Conservation (phyloP, 2,113 vertebrate genomes). For the Lepus americanus region DNA sequence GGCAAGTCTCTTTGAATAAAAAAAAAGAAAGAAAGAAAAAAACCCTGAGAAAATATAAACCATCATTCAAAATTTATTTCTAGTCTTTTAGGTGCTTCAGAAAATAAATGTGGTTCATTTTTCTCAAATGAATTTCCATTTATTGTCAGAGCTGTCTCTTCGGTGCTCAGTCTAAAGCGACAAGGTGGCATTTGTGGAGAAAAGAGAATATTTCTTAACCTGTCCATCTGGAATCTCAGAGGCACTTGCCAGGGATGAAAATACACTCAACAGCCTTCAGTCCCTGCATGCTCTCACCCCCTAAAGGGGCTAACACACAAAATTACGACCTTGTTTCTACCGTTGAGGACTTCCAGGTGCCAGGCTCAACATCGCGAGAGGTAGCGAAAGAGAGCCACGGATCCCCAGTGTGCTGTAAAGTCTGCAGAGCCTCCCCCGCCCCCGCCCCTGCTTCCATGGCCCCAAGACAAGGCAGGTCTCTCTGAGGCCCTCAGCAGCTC, state of each 20-base stretch:
- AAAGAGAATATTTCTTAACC: background rate
- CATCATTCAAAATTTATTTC: slow-evolving; percentile 64
- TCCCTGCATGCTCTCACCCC: background rate
- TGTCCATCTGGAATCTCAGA: background rate
- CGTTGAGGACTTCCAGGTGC: background rate
- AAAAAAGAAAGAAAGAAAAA: background rate
- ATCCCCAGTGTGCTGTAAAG: background rate
- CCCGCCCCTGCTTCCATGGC: background rate
- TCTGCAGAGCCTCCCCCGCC: background rate
- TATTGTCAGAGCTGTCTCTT: slow-evolving; percentile 24
- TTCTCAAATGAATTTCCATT: slow-evolving; percentile 64
- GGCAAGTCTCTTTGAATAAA: background rate
- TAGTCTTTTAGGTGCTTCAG: slow-evolving; percentile 39
- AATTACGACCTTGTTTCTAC: background rate
- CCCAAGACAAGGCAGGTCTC: rapidly evolving
- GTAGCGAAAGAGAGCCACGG: background rate
- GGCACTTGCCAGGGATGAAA: background rate
- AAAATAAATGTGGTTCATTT: slow-evolving; percentile 71
- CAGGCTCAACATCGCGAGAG: background rate
- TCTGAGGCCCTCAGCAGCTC: background rate
- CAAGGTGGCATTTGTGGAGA: background rate
- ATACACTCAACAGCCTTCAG: background rate
- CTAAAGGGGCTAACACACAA: background rate
- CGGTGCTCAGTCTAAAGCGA: background rate
- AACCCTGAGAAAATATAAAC: slow-evolving; percentile 21